phyloP scores from a whole-genome alignment of 2,888 invertebrate genomes.

The Metalampra italica region DNA sequence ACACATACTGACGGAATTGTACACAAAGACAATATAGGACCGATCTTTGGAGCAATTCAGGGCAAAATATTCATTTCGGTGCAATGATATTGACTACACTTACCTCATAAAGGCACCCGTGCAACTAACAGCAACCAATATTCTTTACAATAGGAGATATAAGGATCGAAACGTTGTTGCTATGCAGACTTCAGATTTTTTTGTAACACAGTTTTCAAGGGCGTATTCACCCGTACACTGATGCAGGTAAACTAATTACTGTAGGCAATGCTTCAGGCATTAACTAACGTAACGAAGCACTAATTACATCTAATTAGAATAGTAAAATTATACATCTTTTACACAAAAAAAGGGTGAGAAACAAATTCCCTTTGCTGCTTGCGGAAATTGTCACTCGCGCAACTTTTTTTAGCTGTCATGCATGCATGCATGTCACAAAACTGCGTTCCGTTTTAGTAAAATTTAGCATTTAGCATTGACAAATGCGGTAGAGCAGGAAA shows the following conservation, averaged over 20 bases:
- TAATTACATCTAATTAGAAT: conserved; percentile 27
- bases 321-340: conserved; percentile 32
- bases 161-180: conserved; percentile 65
- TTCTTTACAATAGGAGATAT: conserved; percentile 49
- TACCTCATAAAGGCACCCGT: conserved; percentile 59
- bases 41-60: not conserved
- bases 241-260: conserved; percentile 27
- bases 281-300: conserved; percentile 22
- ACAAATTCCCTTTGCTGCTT: conserved; percentile 38
- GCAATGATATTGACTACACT: conserved; percentile 25
- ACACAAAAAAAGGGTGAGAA: conserved; percentile 43
- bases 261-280: conserved; percentile 20
- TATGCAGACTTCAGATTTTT: conserved; percentile 70
- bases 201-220: conserved; percentile 69
- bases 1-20: conserved; percentile 16
- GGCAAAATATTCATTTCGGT: conserved; percentile 1
- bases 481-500: not conserved
- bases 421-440: not conserved
- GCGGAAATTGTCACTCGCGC: conserved; percentile 39
- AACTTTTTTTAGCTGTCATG: conserved; percentile 20
- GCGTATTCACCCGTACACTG: conserved; percentile 50
- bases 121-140: conserved; percentile 34
- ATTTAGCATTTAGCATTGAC: not conserved
- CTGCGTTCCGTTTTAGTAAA: not conserved
- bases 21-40: conserved; percentile 24